Evolutionary conservation across 2,797 vertebrate species (phyloP).

Genomic region (Kryptolebias ocellatus): DNA sequence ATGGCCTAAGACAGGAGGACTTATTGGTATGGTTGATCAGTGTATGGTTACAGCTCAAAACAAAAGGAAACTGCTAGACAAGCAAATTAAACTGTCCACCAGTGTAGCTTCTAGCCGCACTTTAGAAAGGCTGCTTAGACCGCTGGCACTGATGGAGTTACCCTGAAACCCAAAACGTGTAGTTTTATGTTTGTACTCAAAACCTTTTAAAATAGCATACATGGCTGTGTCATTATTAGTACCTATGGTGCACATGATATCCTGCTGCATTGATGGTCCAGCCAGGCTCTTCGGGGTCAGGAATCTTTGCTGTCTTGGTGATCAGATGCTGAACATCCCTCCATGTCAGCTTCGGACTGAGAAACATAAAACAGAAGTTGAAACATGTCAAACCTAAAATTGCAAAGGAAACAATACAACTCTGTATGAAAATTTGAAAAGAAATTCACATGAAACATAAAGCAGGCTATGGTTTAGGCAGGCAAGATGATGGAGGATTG

Average conservation of each 20-base stretch:
- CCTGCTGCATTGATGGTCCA: slow-evolving; percentile 81
- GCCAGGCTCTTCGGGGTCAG: slow-evolving; percentile 75
- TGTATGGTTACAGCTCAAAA: neutral
- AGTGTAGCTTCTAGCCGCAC: neutral
- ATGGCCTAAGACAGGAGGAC: neutral
- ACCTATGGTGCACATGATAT: slow-evolving; percentile 86
- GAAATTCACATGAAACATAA: slow-evolving; percentile 53
- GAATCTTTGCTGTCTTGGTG: slow-evolving; percentile 81
- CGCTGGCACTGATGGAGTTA: neutral
- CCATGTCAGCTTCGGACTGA: slow-evolving; percentile 83
- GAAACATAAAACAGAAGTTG: slow-evolving; percentile 74
- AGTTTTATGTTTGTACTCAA: neutral
- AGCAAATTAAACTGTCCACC: neutral
- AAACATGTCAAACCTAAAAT: slow-evolving; percentile 62
- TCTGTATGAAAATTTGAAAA: slow-evolving; percentile 49
- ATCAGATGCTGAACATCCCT: slow-evolving; percentile 84
- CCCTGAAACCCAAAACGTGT: neutral
- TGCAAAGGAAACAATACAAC: slow-evolving; percentile 67
- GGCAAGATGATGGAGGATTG: slow-evolving; percentile 29
- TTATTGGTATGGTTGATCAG: neutral
- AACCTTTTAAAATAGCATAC: neutral
- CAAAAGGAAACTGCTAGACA: neutral
- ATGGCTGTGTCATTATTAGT: slow-evolving; percentile 9
- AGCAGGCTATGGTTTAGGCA: slow-evolving; percentile 19
- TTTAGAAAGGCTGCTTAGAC: neutral